Evolutionary conservation across 2,797 vertebrate genomes (phyloP).

Genomic region (Coregonus sp.): DNA sequence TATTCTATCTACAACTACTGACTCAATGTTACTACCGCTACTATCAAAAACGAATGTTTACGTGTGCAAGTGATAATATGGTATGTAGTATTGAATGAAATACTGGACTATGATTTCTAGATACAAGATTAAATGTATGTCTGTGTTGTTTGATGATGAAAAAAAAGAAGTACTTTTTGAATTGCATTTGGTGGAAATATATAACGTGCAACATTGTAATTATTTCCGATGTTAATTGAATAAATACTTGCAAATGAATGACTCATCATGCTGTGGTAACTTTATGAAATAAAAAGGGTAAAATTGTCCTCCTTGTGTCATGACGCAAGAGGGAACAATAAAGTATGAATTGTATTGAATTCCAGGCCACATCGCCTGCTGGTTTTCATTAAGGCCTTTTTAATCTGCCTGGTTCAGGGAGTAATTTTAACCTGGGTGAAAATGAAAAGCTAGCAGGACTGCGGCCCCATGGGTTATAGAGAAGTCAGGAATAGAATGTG

Average conservation of each 20-base stretch:
- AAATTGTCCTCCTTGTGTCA: background rate
- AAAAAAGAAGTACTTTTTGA: conserved; percentile 39
- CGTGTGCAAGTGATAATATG: conserved; percentile 55
- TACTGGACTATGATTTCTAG: conserved; percentile 41
- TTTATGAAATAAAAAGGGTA: background rate
- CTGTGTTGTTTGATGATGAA: conserved; percentile 51
- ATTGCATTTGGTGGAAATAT: conserved; percentile 66
- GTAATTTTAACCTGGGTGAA: background rate
- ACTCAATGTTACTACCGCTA: background rate
- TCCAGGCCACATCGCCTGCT: background rate
- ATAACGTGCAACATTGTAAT: conserved; percentile 66
- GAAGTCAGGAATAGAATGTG: background rate
- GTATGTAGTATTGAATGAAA: conserved; percentile 56
- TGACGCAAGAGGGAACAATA: background rate
- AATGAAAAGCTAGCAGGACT: background rate
- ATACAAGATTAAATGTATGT: conserved; percentile 42
- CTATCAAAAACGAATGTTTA: conserved; percentile 38
- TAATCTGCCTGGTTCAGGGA: too few relatives aligned
- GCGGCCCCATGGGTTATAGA: background rate
- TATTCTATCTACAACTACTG: too few relatives aligned
- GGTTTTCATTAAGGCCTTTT: too few relatives aligned
- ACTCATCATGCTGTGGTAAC: conserved; percentile 25
- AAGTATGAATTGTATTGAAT: background rate
- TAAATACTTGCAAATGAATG: conserved; percentile 68
- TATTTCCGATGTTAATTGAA: conserved; percentile 66